Evolutionary conservation across 2,888 invertebrate species (phyloP).

Genomic region (Pyrgus malvae): DNA sequence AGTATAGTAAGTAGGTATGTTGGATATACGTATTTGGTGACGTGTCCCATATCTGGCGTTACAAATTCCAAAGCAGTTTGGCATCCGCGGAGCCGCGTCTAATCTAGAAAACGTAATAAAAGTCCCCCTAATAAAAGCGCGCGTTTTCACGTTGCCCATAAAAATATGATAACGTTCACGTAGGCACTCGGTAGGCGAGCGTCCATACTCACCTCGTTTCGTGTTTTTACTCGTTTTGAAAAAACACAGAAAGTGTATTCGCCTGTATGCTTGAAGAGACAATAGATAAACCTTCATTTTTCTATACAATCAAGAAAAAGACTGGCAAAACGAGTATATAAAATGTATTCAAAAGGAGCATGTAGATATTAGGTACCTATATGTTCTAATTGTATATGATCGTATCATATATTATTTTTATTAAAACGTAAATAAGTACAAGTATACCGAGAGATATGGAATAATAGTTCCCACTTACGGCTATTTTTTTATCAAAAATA

Average conservation of each 20-base stretch:
- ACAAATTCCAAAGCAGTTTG: slow-evolving; percentile 31
- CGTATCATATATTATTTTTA: no score
- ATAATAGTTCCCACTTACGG: no score
- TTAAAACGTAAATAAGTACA: no score
- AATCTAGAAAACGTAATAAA: slow-evolving; percentile 77
- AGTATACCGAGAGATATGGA: no score
- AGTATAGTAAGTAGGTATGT: no score
- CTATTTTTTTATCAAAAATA: no score
- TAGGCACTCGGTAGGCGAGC: slow-evolving; percentile 39
- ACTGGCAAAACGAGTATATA: no score
- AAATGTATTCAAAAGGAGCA: no score
- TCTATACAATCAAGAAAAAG: not conserved
- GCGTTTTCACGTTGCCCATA: slow-evolving; percentile 76
- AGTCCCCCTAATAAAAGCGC: slow-evolving; percentile 70
- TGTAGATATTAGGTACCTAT: no score
- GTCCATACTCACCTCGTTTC: slow-evolving; percentile 9
- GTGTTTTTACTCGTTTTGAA: not conserved
- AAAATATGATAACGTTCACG: slow-evolving; percentile 80
- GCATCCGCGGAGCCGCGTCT: slow-evolving; percentile 45
- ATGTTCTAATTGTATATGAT: no score
- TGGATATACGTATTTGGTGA: not conserved
- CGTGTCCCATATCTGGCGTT: slow-evolving; percentile 8
- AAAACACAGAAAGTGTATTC: not conserved
- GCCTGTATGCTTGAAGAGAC: no score
- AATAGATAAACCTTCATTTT: no score